phyloP scores from a whole-genome alignment of 2,797 vertebrate genomes.

The Hyperoplus lanceolatus region DNA sequence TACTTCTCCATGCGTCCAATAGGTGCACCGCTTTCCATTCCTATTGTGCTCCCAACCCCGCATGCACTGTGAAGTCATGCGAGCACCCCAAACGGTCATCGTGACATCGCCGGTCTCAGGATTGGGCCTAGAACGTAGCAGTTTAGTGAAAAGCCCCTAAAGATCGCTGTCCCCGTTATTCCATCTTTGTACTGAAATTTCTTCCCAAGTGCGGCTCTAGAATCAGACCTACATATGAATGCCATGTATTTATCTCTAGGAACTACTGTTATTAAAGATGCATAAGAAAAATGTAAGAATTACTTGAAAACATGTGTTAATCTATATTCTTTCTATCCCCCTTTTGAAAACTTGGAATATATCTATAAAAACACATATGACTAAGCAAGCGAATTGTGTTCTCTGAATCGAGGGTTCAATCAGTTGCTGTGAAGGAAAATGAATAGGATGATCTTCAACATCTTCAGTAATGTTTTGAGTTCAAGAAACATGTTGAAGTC shows the following conservation, averaged over 20 bases:
- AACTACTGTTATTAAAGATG: conserved; percentile 51
- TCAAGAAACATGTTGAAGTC: background rate
- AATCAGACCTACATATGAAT: conserved; percentile 71
- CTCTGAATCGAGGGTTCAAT: conserved; percentile 29
- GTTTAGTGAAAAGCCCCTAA: conserved; percentile 57
- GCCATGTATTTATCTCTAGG: conserved; percentile 55
- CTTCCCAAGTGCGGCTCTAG: conserved; percentile 52
- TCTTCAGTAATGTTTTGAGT: conserved; percentile 33
- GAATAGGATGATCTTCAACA: conserved; percentile 21
- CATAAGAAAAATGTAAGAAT: conserved; percentile 39
- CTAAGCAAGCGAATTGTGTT: conserved; percentile 18
- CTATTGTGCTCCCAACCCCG: conserved; percentile 54
- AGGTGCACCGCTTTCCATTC: conserved; percentile 47
- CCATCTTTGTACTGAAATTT: conserved; percentile 51
- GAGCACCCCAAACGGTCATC: conserved; percentile 32
- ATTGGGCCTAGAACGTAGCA: conserved; percentile 47
- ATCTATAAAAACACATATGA: background rate
- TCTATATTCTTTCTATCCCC: conserved; percentile 16
- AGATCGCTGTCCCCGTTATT: conserved; percentile 67
- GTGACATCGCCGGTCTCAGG: conserved; percentile 43
- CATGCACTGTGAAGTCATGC: conserved; percentile 67
- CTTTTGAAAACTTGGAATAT: conserved; percentile 35
- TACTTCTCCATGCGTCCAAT: conserved; percentile 34
- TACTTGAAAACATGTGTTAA: conserved; percentile 43
- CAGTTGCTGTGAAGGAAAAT: conserved; percentile 21